Evolutionary conservation across 2,797 vertebrate species (phyloP), one percentile per base, ranked within the genome.

Genomic region (Pantherophis alleghaniensis): DNA sequence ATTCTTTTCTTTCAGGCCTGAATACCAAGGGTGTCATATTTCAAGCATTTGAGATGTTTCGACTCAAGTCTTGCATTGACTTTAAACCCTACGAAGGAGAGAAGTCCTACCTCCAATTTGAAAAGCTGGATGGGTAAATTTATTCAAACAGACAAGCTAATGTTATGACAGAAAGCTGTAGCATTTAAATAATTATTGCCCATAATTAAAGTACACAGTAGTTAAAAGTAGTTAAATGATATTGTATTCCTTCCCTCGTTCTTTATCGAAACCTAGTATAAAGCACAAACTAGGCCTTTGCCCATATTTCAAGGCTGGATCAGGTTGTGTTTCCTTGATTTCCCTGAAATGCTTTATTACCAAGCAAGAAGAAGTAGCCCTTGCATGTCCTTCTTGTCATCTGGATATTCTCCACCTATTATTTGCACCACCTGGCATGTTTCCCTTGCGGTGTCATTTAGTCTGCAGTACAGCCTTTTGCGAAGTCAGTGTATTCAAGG

Each of bases 11-110:
- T 95, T 93, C 59, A 98, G 98, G 96, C 1, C 96, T 99, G 94
- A 99, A 98, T 91, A 98, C 98, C 86, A 98, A 98, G 96, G 98
- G 97, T 79, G 97, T 98, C 32, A 97, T 98, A 94, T 96, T 98
- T 90, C 97, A 98, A 91, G 97, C 97, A 0, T 98, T 98, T 95
- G 98, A 98, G 92, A 97, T 98, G 97, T 99, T 98, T 92, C 98
- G 98, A 20, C 98, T 99, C 20, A 99, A 98, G 94, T 98, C 98
- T 28, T 98, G 98, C 66, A 87, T 98, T 28, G 98, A 98, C 97
- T 99, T 99, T 97, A 99, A 98, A 95, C 98, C 98, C 11, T 98
- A 98, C 0, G 97, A 98, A 94, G 98, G 98, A 90, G 98, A 99
- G 91, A 96, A 97, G 66, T 96, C 97, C 0, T 98, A 93, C 53